Conservation (phyloP, 2,888 invertebrate species). For the Trissolcus japonicus region DNA sequence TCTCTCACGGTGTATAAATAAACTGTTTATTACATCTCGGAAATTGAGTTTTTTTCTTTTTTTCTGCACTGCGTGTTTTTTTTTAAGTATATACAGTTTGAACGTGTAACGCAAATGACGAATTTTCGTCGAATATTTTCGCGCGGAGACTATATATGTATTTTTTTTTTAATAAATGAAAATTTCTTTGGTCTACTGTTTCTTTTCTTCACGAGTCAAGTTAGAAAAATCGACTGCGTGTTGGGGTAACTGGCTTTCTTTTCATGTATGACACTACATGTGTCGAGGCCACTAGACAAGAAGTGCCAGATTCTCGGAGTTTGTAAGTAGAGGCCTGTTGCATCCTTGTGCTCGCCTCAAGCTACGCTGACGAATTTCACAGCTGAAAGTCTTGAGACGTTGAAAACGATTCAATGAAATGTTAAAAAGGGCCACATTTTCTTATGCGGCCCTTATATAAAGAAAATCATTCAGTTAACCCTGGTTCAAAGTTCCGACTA, state of each 20-base stretch:
- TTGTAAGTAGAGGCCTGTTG: conserved; percentile 75
- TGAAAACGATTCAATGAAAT: conserved; percentile 8
- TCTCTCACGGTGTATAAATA: too few species aligned
- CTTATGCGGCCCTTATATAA: too few species aligned
- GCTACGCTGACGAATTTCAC: conserved; percentile 65
- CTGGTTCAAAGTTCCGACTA: too few species aligned
- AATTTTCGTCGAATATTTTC: too few species aligned
- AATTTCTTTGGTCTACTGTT: neutral
- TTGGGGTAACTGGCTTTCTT: conserved; percentile 71
- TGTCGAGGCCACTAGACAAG: conserved; percentile 73
- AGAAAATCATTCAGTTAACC: too few species aligned
- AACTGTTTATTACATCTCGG: too few species aligned
- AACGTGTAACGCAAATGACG: too few species aligned
- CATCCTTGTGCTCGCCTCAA: conserved; percentile 70
- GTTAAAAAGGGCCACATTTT: neutral
- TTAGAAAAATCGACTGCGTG: conserved; percentile 49
- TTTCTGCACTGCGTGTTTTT: too few species aligned
- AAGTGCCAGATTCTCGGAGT: conserved; percentile 71
- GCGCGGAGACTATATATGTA: too few species aligned
- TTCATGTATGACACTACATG: conserved; percentile 74
- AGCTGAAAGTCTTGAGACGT: too few species aligned
- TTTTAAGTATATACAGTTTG: conserved; percentile 24
- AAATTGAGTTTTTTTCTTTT: too few species aligned
- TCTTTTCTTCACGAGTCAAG: neutral
- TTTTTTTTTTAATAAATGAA: neutral